These are phyloP conservation scores for Lepilemur septentrionalis DNA, from an alignment of 2,797 vertebrate species.

Conservation along the genomic window DNA sequence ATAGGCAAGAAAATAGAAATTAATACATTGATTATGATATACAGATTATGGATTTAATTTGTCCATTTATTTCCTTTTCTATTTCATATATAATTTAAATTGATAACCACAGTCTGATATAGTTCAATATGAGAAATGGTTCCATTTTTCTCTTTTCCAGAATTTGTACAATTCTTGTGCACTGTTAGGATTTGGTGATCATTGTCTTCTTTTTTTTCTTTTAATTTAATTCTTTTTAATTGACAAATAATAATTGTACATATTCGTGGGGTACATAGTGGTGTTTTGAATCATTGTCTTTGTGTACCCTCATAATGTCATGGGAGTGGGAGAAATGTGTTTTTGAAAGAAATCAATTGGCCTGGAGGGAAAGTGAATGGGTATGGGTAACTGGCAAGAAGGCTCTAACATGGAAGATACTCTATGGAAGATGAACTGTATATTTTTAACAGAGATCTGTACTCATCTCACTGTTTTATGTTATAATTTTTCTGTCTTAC, in stretches of 20 bases:
- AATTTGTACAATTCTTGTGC: neutral
- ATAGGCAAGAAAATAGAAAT: constrained; percentile 1
- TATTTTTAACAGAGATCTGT: neutral
- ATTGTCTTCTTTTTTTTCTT: neutral
- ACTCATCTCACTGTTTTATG: neutral
- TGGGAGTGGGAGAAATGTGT: neutral
- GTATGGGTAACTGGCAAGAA: neutral
- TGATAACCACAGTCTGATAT: neutral
- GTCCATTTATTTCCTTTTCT: neutral
- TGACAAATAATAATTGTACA: neutral
- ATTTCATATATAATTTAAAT: neutral
- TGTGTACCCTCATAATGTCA: neutral
- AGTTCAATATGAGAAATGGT: neutral
- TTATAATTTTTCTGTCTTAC: neutral
- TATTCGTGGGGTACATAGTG: neutral
- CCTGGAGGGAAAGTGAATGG: neutral
- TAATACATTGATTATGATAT: neutral
- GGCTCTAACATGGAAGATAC: neutral
- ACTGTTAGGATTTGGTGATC: neutral
- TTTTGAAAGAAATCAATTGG: constrained; percentile 3
- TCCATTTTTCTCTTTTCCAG: neutral
- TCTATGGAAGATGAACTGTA: neutral
- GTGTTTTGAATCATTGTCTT: neutral
- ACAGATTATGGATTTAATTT: neutral
- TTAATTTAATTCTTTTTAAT: neutral